Evolutionary conservation across 2,113 vertebrate genomes (phyloP), one percentile per base, ranked within the genome.

Genomic region (Corvus moneduloides): DNA sequence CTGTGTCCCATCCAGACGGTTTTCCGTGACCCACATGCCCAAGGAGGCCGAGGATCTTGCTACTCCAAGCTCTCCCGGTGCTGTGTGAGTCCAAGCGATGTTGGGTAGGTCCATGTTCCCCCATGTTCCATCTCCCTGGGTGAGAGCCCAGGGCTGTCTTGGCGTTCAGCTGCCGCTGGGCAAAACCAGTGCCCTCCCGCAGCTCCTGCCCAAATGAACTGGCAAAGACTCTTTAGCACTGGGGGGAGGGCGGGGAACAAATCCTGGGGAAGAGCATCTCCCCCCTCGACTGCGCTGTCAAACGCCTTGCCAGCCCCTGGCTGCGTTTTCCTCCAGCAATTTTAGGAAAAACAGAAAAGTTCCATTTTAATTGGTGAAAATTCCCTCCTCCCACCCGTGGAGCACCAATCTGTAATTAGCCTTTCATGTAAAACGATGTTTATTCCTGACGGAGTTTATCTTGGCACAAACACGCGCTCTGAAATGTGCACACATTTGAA

Each of bases 381-480:
- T 94, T 91, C 94, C 94, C 93, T 68, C 93, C 96, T 97, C 93
- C 96, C 56, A 69, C 92, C 91, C 43, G 32, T 0, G 2, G 75
- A 95, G 88, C 80, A 33, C 93, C 96, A 97, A 95, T 95, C 96
- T 95, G 79, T 84, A 93, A 96, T 94, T 94, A 93, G 94, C 76
- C 94, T 97, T 96, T 97, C 96, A 97, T 97, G 96, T 96, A 37
- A 59, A 93, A 94, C 19, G 72, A 81, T 96, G 93, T 96, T 97
- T 93, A 97, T 96, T 97, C 96, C 94, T 96, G 93, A 95, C 18
- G 5, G 92, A 41, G 96, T 97, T 96, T 96, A 24, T 96, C 96
- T 96, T 97, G 96, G 96, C 96, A 86, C 87, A 41, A 80, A 80
- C 56, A 52, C 0, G 7, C 22, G 7, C 94, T 94, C 96, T 93